Evolutionary conservation across 35 echinoderm and acorn worm species (phyloP).

Genomic region (Patiria miniata): DNA sequence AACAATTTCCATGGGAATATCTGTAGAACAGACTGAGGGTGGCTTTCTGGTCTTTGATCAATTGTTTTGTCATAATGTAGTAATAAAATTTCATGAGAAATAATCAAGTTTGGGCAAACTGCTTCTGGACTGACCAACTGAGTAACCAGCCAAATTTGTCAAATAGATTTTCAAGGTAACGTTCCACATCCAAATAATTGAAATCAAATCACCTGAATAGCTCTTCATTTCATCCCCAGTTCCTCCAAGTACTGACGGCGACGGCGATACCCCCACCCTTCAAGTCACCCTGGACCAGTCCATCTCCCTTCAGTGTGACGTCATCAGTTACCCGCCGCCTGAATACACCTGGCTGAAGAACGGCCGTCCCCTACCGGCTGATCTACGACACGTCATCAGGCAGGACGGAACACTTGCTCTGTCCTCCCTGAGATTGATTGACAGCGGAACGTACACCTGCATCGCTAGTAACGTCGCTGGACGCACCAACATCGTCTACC

Average conservation of each 20-base stretch:
- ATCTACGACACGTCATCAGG: slow-evolving; percentile 2
- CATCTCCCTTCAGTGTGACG: slow-evolving; percentile 74
- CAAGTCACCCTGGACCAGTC: slow-evolving; percentile 53
- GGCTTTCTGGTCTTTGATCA: too few relatives aligned
- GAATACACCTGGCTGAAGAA: slow-evolving; percentile 74
- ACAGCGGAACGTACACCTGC: slow-evolving; percentile 87
- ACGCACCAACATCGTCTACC: slow-evolving; percentile 56
- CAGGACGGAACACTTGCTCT: slow-evolving; percentile 59
- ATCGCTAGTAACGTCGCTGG: slow-evolving; percentile 85
- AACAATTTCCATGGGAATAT: too few relatives aligned
- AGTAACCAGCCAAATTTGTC: too few relatives aligned
- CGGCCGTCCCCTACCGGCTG: slow-evolving; percentile 15
- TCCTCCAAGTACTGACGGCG: not conserved
- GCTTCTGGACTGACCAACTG: too few relatives aligned
- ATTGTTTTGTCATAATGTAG: too few relatives aligned
- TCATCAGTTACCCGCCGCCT: slow-evolving; percentile 63
- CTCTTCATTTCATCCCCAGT: slow-evolving; percentile 14
- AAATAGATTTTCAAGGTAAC: too few relatives aligned
- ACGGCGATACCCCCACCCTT: not conserved
- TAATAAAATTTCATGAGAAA: too few relatives aligned
- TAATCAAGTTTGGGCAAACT: too few relatives aligned
- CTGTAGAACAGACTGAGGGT: too few relatives aligned
- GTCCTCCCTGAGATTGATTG: slow-evolving; percentile 41
- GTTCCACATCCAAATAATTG: too few relatives aligned
- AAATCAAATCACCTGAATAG: too few relatives aligned